These are phyloP conservation scores for Jacana jacana DNA, from an alignment of 2,113 vertebrate genomes.

Conservation along the genomic window DNA sequence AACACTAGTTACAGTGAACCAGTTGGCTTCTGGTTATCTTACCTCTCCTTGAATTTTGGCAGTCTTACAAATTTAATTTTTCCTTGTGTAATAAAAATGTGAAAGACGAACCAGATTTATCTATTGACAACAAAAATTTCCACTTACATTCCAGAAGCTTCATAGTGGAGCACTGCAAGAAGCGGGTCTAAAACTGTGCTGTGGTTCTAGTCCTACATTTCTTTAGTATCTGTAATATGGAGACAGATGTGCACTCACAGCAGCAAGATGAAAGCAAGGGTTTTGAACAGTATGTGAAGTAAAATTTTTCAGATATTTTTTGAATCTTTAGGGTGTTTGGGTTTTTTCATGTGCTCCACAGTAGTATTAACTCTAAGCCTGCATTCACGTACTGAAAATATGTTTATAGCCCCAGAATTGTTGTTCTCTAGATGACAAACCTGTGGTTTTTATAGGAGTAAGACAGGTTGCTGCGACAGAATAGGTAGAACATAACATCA, in stretches of 20 bases:
- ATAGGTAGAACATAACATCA: not conserved
- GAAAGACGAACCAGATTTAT: not conserved
- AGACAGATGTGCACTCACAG: not conserved
- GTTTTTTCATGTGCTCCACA: not conserved
- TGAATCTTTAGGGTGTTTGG: not conserved
- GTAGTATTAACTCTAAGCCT: not conserved
- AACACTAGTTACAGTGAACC: not conserved
- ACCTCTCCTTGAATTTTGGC: not conserved
- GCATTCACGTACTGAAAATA: not conserved
- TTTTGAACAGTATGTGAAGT: not conserved
- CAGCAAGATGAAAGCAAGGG: not conserved
- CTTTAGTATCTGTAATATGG: not conserved
- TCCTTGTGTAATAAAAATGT: not conserved
- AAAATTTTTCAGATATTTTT: not conserved
- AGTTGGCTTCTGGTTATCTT: not conserved
- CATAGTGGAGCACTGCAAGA: not conserved
- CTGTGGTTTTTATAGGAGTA: not conserved
- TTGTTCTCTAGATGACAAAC: not conserved
- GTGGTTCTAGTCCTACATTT: not conserved
- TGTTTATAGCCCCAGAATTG: not conserved
- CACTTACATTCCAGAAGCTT: not conserved
- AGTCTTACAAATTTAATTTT: not conserved
- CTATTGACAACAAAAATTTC: not conserved
- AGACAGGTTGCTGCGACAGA: not conserved
- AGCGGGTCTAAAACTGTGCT: not conserved